phyloP scores from a whole-genome alignment of 2,888 invertebrate species.

The Lepidocyrtinus sp. region DNA sequence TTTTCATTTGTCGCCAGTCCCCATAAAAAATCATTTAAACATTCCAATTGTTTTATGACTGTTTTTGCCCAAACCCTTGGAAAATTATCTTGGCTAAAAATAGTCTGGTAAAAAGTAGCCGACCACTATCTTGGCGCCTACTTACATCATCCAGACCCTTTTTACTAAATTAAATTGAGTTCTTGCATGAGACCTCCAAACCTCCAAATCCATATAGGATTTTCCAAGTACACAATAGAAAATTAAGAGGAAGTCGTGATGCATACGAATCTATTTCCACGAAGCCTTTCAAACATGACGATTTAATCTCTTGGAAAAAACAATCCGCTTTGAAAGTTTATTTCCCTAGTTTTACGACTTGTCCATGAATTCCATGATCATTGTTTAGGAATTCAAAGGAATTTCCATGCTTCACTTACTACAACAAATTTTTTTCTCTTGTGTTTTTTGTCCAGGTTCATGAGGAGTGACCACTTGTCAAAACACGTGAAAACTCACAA shows the following conservation, averaged over 20 bases:
- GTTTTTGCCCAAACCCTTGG: background rate
- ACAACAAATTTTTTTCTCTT: conserved; percentile 8
- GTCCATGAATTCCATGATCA: no score
- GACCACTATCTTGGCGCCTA: conserved; percentile 31
- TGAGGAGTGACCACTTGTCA: conserved; percentile 79
- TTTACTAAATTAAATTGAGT: conserved; percentile 32
- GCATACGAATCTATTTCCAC: conserved; percentile 15
- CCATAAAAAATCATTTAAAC: background rate
- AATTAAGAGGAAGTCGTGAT: conserved; percentile 11
- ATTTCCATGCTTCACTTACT: conserved; percentile 17
- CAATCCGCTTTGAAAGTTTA: no score
- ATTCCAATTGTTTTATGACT: conserved; percentile 15
- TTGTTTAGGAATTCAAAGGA: background rate
- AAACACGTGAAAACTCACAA: conserved; percentile 76
- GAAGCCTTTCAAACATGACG: background rate
- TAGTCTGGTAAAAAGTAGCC: background rate
- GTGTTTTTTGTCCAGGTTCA: conserved; percentile 75
- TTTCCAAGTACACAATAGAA: background rate
- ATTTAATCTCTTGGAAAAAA: background rate
- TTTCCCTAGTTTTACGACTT: no score
- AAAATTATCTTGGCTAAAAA: background rate
- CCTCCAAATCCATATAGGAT: no score
- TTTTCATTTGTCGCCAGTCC: conserved; percentile 14
- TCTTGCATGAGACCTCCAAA: conserved; percentile 33
- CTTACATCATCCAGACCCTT: background rate